Evolutionary conservation across 2,888 invertebrate genomes (phyloP).

Genomic region (Lypha dubia): DNA sequence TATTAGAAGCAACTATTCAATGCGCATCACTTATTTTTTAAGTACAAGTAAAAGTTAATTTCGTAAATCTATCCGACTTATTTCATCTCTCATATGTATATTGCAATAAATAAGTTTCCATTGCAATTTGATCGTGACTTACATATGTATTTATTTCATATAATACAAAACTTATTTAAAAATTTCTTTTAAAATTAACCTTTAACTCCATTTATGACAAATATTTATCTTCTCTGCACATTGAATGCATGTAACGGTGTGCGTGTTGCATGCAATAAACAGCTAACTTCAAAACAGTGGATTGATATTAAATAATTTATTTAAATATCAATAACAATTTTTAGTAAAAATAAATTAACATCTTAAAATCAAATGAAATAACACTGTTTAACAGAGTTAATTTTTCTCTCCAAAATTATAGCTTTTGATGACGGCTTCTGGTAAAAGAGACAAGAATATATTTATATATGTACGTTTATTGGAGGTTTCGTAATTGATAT

Average conservation of each 20-base stretch:
- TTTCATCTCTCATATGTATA: not conserved
- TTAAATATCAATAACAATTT: not conserved
- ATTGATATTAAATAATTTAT: not conserved
- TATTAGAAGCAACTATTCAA: too few species aligned
- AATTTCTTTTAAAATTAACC: constrained; percentile 9
- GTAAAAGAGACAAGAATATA: too few species aligned
- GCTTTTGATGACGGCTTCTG: too few species aligned
- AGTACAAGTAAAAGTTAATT: too few species aligned
- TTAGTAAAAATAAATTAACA: too few species aligned
- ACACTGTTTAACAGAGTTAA: too few species aligned
- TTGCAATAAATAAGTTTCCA: not conserved
- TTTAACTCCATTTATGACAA: constrained; percentile 3
- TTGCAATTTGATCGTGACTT: not conserved
- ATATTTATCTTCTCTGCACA: not conserved
- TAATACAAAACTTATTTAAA: not conserved
- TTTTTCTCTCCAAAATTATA: too few species aligned
- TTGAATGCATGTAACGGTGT: not conserved
- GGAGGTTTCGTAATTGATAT: too few species aligned
- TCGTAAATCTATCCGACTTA: not conserved
- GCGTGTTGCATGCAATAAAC: constrained; percentile 25
- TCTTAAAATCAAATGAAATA: not conserved
- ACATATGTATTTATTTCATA: constrained; percentile 2
- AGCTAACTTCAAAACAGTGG: not conserved
- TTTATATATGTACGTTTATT: too few species aligned
- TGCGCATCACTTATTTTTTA: too few species aligned